Percentiles rank a stretch among this genome's conserved stretches.
phyloP scores from a whole-genome alignment of 2,888 invertebrate genomes.

The Conomelus anceps region DNA sequence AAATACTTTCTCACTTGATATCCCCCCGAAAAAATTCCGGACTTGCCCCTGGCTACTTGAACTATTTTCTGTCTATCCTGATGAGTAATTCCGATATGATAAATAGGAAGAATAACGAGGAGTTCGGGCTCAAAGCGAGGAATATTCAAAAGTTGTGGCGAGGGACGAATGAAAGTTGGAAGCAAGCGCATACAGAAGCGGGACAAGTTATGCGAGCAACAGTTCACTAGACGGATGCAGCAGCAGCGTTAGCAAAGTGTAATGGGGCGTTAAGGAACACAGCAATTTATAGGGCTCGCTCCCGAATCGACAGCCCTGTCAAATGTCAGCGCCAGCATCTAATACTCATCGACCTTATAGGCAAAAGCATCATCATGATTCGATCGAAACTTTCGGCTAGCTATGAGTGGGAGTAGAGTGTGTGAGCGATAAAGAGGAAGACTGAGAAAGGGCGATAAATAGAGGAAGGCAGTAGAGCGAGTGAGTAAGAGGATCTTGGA shows the following conservation, averaged over 20 bases:
- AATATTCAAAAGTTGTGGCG: not conserved
- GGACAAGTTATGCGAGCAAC: not conserved
- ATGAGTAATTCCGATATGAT: no score
- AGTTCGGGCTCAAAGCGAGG: no score
- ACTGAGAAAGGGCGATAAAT: not conserved
- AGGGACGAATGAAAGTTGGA: not conserved
- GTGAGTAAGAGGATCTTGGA: not conserved
- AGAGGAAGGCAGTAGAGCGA: not conserved
- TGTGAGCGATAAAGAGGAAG: not conserved
- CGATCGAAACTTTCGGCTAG: not conserved
- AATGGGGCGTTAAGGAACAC: not conserved
- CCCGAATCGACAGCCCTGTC: not conserved
- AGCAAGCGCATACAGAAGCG: not conserved
- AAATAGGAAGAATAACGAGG: no score
- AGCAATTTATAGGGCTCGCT: not conserved
- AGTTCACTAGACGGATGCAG: not conserved
- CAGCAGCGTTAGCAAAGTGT: not conserved
- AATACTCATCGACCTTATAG: not conserved
- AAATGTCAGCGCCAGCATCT: not conserved
- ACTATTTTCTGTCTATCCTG: no score
- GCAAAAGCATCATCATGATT: not conserved
- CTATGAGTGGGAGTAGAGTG: not conserved
- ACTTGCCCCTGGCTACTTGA: no score
- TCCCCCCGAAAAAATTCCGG: no score
- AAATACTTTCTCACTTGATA: no score